Percentiles rank a stretch among this genome's conserved stretches.
Conservation (phyloP, 1,140 invertebrate species). For the Anoplolepis gracilipes region DNA sequence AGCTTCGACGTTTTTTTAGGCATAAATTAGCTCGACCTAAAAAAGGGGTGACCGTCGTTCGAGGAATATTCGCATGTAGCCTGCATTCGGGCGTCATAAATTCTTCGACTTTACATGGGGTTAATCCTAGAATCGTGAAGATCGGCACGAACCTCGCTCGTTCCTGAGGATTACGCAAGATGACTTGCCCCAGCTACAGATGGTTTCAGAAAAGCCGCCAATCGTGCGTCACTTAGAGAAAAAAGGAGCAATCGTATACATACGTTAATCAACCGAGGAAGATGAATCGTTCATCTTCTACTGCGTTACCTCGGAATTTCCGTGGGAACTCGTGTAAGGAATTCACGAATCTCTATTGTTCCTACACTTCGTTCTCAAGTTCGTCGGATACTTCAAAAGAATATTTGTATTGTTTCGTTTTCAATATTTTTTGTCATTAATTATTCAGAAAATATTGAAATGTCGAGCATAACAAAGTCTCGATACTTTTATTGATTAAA, state of each 20-base stretch:
- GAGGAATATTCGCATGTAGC: slow-evolving; percentile 52
- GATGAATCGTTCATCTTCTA: slow-evolving; percentile 50
- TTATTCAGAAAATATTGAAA: slow-evolving; percentile 3
- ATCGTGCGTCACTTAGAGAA: not conserved
- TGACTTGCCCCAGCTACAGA: not conserved
- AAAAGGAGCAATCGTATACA: slow-evolving; percentile 31
- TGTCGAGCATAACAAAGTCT: not conserved
- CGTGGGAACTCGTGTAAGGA: slow-evolving; percentile 22
- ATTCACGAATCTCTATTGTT: slow-evolving; percentile 31
- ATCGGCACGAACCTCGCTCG: slow-evolving; percentile 57
- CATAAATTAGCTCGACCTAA: slow-evolving; percentile 45
- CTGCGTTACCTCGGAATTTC: not conserved
- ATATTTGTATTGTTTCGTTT: not conserved
- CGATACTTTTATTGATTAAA: slow-evolving; percentile 4
- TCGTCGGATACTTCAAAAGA: not conserved
- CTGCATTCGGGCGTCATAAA: slow-evolving; percentile 44
- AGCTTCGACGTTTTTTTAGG: slow-evolving; percentile 1
- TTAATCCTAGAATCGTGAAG: slow-evolving; percentile 64
- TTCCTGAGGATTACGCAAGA: slow-evolving; percentile 55
- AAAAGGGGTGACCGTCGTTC: slow-evolving; percentile 1
- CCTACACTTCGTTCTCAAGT: not conserved
- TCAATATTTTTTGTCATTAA: not conserved
- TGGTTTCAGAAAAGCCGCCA: slow-evolving; percentile 37
- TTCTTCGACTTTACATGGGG: slow-evolving; percentile 48
- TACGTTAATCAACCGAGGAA: slow-evolving; percentile 51